Evolutionary conservation across 2,888 invertebrate genomes (phyloP).

Genomic region (Xestia c-nigrum): DNA sequence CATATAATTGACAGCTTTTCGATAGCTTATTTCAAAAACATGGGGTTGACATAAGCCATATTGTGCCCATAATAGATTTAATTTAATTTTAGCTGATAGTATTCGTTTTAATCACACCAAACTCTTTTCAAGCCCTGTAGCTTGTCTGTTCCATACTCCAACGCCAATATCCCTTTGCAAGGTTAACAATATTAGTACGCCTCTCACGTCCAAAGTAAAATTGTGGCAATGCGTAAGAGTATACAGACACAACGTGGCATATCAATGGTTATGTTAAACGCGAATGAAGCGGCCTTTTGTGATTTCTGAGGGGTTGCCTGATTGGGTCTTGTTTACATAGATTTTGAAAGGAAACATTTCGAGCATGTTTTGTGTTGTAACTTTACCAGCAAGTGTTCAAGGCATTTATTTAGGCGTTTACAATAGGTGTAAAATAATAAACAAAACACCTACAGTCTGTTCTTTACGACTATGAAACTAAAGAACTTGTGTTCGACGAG

Average conservation of each 20-base stretch:
- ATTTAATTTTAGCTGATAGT: too few species aligned
- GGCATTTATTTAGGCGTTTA: neutral
- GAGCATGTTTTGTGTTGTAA: neutral
- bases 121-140: neutral
- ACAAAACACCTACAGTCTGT: too few species aligned
- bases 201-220: conserved; percentile 43
- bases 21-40: too few species aligned
- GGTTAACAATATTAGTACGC: conserved; percentile 43
- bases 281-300: conserved; percentile 18
- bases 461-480: too few species aligned
- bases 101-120: neutral
- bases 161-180: neutral
- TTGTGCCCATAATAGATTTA: too few species aligned
- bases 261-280: conserved; percentile 39
- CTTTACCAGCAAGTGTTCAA: too few species aligned
- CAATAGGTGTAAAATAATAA: too few species aligned
- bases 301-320: conserved; percentile 7
- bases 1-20: neutral
- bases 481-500: too few species aligned
- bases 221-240: conserved; percentile 33
- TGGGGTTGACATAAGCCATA: too few species aligned
- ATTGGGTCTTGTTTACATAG: conserved; percentile 21
- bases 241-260: conserved; percentile 29
- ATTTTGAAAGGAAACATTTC: neutral
- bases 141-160: conserved; percentile 25